These are phyloP conservation scores for Dinomys branickii DNA, from an alignment of 2,113 vertebrate species.

Conservation along the genomic window DNA sequence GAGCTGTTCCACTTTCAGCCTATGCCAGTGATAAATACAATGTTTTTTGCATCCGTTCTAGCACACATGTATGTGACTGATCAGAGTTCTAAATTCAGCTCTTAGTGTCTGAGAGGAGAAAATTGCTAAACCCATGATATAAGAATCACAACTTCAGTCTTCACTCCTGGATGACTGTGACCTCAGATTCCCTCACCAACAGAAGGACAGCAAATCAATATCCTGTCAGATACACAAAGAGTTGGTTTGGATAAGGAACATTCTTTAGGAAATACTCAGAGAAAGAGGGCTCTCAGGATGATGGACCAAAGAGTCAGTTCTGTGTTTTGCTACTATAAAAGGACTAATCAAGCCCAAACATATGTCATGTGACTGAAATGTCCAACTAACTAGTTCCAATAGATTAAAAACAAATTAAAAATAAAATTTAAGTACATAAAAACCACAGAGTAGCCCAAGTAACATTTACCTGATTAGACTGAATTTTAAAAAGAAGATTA, in stretches of 20 bases:
- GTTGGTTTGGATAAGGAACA: neutral
- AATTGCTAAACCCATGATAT: neutral
- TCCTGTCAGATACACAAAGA: neutral
- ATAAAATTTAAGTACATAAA: conserved; percentile 2
- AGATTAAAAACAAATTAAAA: conserved; percentile 35
- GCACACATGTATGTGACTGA: neutral
- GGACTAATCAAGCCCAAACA: neutral
- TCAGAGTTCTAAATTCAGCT: conserved; percentile 16
- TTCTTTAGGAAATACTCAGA: neutral
- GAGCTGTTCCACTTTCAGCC: neutral
- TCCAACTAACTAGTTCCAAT: neutral
- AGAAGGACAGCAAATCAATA: neutral
- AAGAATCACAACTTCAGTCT: neutral
- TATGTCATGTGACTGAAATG: neutral
- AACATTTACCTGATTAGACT: neutral
- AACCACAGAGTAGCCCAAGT: neutral
- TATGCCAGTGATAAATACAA: neutral
- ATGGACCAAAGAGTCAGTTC: neutral
- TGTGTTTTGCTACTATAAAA: conserved; percentile 32
- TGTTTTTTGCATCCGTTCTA: neutral
- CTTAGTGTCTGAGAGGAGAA: neutral
- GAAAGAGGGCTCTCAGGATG: conserved; percentile 26
- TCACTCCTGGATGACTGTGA: neutral
- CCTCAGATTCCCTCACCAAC: neutral
- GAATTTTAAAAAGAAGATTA: conserved; percentile 3